phyloP scores from a whole-genome alignment of 1,140 invertebrate genomes.

The Drosophila persimilis region DNA sequence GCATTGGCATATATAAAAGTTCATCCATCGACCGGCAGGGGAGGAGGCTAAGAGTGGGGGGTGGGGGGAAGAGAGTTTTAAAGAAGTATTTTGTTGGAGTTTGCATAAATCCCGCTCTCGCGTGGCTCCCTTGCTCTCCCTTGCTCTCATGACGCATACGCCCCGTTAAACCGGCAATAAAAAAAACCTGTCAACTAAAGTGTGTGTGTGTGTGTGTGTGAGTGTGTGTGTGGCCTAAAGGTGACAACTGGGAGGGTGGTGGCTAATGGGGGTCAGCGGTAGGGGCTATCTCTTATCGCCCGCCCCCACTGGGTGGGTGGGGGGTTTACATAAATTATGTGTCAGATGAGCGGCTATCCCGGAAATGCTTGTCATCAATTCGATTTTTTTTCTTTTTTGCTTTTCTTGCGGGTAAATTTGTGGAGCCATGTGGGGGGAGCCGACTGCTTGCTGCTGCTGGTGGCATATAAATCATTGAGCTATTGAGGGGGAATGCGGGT shows the following conservation, averaged over 20 bases:
- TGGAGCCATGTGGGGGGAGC: conserved; percentile 15
- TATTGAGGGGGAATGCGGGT: conserved; percentile 23
- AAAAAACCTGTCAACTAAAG: conserved; percentile 63
- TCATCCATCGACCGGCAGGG: background rate
- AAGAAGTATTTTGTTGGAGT: conserved; percentile 31
- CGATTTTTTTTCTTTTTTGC: conserved; percentile 14
- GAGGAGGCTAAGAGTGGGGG: too few species aligned
- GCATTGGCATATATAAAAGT: conserved; percentile 46
- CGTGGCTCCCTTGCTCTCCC: background rate
- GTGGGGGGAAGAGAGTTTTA: conserved; percentile 15
- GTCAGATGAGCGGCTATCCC: conserved; percentile 59
- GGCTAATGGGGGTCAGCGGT: conserved; percentile 55
- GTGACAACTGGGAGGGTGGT: conserved; percentile 1
- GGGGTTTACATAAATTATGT: conserved; percentile 79
- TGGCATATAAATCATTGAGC: conserved; percentile 64
- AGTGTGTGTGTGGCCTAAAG: conserved; percentile 49
- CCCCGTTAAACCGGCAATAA: conserved; percentile 67
- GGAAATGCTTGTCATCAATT: conserved; percentile 80
- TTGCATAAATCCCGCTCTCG: conserved; percentile 11
- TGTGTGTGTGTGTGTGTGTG: conserved; percentile 21
- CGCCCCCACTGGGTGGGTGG: background rate
- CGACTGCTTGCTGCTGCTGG: background rate
- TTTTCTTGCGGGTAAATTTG: background rate
- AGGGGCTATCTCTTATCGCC: conserved; percentile 48
- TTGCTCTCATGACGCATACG: conserved; percentile 61